Evolutionary conservation across 2,888 invertebrate species (phyloP).

Genomic region (Anthophora plumipes): DNA sequence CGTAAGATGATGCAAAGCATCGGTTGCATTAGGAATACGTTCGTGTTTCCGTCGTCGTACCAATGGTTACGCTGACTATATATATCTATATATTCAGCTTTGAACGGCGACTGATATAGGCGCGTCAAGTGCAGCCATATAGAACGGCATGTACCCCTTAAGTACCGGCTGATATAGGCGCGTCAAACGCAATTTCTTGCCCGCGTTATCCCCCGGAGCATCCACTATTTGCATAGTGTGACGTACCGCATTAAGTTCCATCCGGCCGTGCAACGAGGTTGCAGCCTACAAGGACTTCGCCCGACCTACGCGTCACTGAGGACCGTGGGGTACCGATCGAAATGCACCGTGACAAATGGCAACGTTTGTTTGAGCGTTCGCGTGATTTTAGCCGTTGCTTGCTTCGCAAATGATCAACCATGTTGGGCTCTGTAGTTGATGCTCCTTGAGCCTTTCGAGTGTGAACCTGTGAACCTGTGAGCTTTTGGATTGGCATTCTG

Average conservation of each 20-base stretch:
- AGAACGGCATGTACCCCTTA: constrained; percentile 45
- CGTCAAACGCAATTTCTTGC: constrained; percentile 71
- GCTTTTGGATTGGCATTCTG: not conserved
- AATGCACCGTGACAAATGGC: constrained; percentile 43
- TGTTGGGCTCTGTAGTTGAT: not conserved
- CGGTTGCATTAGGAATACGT: constrained; percentile 25
- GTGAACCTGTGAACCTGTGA: not conserved
- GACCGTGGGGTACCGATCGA: constrained; percentile 11
- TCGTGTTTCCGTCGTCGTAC: constrained; percentile 7
- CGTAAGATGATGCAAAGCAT: constrained; percentile 13
- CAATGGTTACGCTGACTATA: not conserved
- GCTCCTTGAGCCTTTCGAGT: not conserved
- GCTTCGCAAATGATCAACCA: not conserved
- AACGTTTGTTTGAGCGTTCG: constrained; percentile 14
- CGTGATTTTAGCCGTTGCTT: constrained; percentile 4
- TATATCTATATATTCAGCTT: constrained; percentile 31
- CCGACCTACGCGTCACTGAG: constrained; percentile 12
- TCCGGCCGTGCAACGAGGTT: constrained; percentile 55
- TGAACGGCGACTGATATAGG: constrained; percentile 50
- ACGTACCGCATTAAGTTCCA: constrained; percentile 66
- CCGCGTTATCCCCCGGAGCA: constrained; percentile 59
- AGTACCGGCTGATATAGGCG: constrained; percentile 61
- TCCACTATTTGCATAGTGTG: constrained; percentile 67
- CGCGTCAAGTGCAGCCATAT: constrained; percentile 51
- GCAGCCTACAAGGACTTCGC: constrained; percentile 31